Evolutionary conservation across 2,888 invertebrate genomes (phyloP).

Genomic region (Ornithoptera priamus): DNA sequence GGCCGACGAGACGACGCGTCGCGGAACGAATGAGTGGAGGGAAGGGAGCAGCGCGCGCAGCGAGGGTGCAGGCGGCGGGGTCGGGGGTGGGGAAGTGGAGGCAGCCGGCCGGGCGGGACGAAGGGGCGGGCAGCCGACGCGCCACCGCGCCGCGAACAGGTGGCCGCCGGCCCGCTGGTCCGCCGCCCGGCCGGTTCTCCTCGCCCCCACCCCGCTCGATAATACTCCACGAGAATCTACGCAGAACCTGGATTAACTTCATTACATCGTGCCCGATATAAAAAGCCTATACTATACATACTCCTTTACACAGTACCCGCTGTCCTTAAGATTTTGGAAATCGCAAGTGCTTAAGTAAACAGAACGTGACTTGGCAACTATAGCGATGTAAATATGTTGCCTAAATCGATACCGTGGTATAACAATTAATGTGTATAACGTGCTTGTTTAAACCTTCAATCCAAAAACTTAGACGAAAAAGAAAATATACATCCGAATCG

Average conservation of each 20-base stretch:
- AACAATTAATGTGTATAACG: slow-evolving; percentile 33
- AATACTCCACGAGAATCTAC: slow-evolving; percentile 49
- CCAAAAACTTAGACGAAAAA: slow-evolving; percentile 13
- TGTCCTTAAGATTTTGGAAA: slow-evolving; percentile 44
- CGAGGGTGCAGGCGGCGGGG: slow-evolving; percentile 40
- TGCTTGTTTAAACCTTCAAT: slow-evolving; percentile 24
- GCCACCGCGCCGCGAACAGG: slow-evolving; percentile 54
- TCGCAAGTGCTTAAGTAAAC: slow-evolving; percentile 41
- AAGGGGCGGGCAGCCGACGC: slow-evolving; percentile 32
- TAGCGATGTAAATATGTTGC: slow-evolving; percentile 40
- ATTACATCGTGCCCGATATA: slow-evolving; percentile 62
- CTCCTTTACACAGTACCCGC: slow-evolving; percentile 41
- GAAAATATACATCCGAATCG: slow-evolving; percentile 27
- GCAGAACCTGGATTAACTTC: slow-evolving; percentile 72
- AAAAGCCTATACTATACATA: slow-evolving; percentile 49
- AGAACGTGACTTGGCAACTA: slow-evolving; percentile 68
- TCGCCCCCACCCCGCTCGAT: slow-evolving; percentile 47
- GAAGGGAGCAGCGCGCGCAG: slow-evolving; percentile 70
- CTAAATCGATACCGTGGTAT: slow-evolving; percentile 37
- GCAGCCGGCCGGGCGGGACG: slow-evolving; percentile 29
- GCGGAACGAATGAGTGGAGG: slow-evolving; percentile 74
- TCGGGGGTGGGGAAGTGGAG: slow-evolving; percentile 43
- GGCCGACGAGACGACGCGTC: slow-evolving; percentile 75
- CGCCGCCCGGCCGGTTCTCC: slow-evolving; percentile 51
- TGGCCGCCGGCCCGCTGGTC: slow-evolving; percentile 44